Conservation (phyloP, 30 jellyfish, hydroid and myxozoan genomes). For the Sanderia malayensis region DNA sequence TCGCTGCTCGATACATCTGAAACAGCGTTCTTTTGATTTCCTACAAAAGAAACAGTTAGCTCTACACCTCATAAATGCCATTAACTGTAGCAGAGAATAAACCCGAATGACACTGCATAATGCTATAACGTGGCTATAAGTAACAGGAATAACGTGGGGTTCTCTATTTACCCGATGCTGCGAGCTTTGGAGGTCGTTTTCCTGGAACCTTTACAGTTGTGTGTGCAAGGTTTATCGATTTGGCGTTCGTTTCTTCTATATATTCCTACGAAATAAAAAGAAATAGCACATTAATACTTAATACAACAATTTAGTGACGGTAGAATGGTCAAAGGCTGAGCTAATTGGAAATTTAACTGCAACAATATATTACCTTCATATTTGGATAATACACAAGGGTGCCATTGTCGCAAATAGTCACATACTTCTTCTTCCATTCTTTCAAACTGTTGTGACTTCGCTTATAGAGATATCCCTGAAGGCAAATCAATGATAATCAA, state of each 20-base stretch:
- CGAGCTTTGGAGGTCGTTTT: slow-evolving; percentile 66
- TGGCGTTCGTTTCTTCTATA: slow-evolving; percentile 77
- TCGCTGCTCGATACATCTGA: slow-evolving; percentile 24
- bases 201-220: slow-evolving; percentile 87
- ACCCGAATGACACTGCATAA: too few relatives aligned
- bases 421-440: slow-evolving; percentile 97
- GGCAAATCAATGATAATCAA: too few relatives aligned
- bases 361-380: slow-evolving; percentile 75
- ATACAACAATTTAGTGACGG: too few relatives aligned
- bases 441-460: slow-evolving; percentile 83
- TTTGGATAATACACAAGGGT: slow-evolving; percentile 83
- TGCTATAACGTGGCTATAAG: too few relatives aligned
- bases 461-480: slow-evolving; percentile 92
- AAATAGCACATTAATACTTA: too few relatives aligned
- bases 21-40: slow-evolving; percentile 11
- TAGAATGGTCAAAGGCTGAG: background rate
- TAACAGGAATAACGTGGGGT: too few relatives aligned
- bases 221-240: slow-evolving; percentile 65
- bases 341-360: background rate
- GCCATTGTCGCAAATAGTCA: slow-evolving; percentile 74
- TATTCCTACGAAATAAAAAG: slow-evolving; percentile 54
- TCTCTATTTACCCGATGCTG: too few relatives aligned
- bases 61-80: too few relatives aligned
- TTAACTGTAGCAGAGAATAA: too few relatives aligned
- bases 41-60: background rate